Percentiles rank a stretch among this genome's conserved stretches.
Conservation (phyloP, 2,113 vertebrate species). For the Myiozetetes cayanensis region DNA sequence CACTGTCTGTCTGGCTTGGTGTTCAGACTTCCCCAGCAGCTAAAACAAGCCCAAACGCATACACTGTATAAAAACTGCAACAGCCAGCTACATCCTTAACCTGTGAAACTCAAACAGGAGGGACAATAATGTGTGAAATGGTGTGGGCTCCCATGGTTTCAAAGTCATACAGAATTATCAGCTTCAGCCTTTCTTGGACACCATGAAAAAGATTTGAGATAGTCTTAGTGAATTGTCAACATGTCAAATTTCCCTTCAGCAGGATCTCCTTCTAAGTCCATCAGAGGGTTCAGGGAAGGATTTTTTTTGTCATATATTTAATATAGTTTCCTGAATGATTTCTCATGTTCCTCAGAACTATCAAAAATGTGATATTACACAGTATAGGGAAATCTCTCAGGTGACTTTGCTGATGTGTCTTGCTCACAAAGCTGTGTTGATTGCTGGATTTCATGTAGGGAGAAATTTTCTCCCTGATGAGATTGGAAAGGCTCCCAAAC, state of each 20-base stretch:
- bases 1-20: accelerated
- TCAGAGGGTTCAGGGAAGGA: neutral
- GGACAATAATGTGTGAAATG: neutral
- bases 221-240: neutral
- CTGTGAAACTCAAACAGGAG: neutral
- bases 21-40: accelerated
- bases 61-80: neutral
- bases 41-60: neutral
- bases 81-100: neutral
- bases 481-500: neutral
- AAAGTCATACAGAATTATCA: neutral
- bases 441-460: neutral
- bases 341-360: neutral
- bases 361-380: neutral
- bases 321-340: neutral
- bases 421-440: neutral
- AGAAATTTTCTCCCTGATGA: neutral
- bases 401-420: neutral
- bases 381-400: neutral
- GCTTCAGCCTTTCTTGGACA: neutral
- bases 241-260: neutral
- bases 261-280: neutral
- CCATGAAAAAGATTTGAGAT: neutral
- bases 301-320: neutral
- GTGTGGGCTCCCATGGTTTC: neutral